These are phyloP conservation scores for Channa argus DNA, from an alignment of 2,113 vertebrate species.

Conservation along the genomic window DNA sequence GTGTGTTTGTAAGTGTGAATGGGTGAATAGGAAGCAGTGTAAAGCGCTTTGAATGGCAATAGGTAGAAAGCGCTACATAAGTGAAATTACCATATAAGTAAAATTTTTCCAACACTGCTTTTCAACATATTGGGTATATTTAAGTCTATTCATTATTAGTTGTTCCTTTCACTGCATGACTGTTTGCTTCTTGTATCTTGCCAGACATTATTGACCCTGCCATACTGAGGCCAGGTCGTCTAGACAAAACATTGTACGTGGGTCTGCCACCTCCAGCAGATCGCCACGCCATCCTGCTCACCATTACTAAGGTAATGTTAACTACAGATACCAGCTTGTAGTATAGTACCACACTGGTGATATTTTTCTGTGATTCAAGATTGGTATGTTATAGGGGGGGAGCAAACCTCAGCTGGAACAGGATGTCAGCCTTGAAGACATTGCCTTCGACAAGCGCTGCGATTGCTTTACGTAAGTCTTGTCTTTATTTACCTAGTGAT, in stretches of 20 bases:
- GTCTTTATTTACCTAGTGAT: background rate
- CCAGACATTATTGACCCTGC: slow-evolving; percentile 96
- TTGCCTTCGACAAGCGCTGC: slow-evolving; percentile 87
- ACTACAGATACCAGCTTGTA: background rate
- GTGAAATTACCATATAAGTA: too few relatives aligned
- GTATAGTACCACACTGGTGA: too few relatives aligned
- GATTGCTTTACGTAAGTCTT: slow-evolving; percentile 91
- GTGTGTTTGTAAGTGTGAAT: too few relatives aligned
- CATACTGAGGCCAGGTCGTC: slow-evolving; percentile 92
- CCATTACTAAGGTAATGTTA: slow-evolving; percentile 90
- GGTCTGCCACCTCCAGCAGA: slow-evolving; percentile 92
- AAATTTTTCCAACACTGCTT: background rate
- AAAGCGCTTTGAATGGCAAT: too few relatives aligned
- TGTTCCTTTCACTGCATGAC: background rate
- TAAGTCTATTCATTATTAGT: background rate
- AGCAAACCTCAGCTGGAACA: slow-evolving; percentile 85
- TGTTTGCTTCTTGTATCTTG: background rate
- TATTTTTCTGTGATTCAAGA: too few relatives aligned
- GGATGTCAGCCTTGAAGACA: slow-evolving; percentile 88
- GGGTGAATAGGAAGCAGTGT: too few relatives aligned
- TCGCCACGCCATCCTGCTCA: slow-evolving; percentile 91
- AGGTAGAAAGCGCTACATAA: too few relatives aligned
- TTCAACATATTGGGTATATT: background rate
- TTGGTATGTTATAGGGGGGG: slow-evolving; percentile 81
- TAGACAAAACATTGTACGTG: slow-evolving; percentile 96